Conservation (phyloP, 92 coral and sea anemone genomes). For the Phymanthus crucifer region DNA sequence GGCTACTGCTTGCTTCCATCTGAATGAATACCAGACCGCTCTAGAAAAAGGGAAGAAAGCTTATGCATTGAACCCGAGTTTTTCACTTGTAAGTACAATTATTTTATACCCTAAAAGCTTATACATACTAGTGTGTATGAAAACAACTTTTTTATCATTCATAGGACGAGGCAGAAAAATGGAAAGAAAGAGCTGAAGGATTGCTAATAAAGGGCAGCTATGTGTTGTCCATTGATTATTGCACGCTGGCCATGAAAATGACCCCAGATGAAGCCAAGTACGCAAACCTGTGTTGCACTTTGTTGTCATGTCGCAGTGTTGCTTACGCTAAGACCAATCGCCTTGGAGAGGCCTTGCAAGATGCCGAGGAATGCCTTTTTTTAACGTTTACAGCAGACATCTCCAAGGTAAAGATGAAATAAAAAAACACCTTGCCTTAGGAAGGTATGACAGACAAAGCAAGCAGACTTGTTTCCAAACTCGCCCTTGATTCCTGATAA, state of each 20-base stretch:
- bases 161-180: constrained; percentile 74
- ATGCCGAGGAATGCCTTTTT: constrained; percentile 43
- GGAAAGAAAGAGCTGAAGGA: constrained; percentile 85
- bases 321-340: constrained; percentile 30
- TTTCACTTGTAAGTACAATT: constrained; percentile 11
- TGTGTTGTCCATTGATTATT: constrained; percentile 52
- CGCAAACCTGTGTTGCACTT: constrained; percentile 32
- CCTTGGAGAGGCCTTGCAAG: constrained; percentile 40
- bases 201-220: constrained; percentile 60
- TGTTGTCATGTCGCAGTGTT: constrained; percentile 45
- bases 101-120: background rate
- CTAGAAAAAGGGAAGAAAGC: constrained; percentile 7
- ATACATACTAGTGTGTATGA: background rate
- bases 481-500: background rate
- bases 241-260: constrained; percentile 60
- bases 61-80: background rate
- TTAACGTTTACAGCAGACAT: background rate
- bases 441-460: too few relatives aligned
- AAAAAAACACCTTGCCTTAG: background rate
- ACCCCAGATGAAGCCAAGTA: constrained; percentile 10
- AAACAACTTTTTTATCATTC: background rate
- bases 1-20: constrained; percentile 5
- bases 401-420: constrained; percentile 32
- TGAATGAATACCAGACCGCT: constrained; percentile 19
- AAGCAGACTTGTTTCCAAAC: background rate